Base-by-base conservation (phyloP, 2,113 vertebrate genomes). In the Atrichornis clamosus region DNA sequence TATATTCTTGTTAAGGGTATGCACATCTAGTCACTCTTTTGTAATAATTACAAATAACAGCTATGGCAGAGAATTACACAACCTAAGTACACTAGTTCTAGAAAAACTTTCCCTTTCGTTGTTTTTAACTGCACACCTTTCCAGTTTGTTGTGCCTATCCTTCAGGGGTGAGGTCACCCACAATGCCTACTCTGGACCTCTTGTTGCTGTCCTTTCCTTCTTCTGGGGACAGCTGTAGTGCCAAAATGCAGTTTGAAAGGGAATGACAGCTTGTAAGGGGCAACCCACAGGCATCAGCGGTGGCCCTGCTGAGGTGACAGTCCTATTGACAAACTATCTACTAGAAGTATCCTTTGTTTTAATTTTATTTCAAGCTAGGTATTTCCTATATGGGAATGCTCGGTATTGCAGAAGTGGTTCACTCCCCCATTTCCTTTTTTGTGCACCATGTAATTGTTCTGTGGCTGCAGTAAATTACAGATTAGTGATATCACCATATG, bases 301-400 rank as follows among this genome's bases (percentile, higher is more conserved):
- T 47, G 65, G 21, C 22, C 7, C 59, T 77, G 30, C 28, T 42
- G 44, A 11, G 13, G 10, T 44, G 28, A 59, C 19, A 92, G 32
- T 55, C 7, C n/a, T 78, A 16, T 11, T 70, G 58, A 21, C 3
- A 13, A 49, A 50, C 2, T 0, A 0, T 27, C 37, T 79, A 6
- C 20, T 37, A 60, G 13, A 18, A 41, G 2, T 46, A 11, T 74
- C 37, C 24, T 58, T 58, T 67, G 16, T 56, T 59, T 59, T 47
- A 55, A 37, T 23, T 47, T 55, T 9, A 6, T 75, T 85, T 59
- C 39, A 46, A 55, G 32, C 8, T 67, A 26, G 32, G 3, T 67
- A 21, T 69, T 81, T 81, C 55, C 44, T 80, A 24, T 22, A 56
- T 19, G 23, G 5, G 35, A n/a, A n/a, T n/a, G n/a, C 19, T 81